These are phyloP conservation scores for Syngnathoides biaculeatus DNA, from an alignment of 2,113 vertebrate genomes.

Conservation along the genomic window DNA sequence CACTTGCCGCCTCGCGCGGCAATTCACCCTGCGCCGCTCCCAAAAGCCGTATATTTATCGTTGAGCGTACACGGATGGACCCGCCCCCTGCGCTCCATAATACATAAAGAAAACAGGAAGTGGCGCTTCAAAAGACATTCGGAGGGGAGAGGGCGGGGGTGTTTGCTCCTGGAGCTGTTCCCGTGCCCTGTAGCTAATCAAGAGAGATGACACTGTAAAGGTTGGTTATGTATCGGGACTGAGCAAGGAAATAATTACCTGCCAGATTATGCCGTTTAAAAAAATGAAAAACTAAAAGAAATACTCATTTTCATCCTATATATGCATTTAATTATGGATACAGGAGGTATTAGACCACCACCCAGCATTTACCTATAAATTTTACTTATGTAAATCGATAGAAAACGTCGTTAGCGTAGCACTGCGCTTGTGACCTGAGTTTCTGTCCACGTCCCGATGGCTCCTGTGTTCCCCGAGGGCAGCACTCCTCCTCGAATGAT, in stretches of 20 bases:
- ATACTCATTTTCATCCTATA: slow-evolving; percentile 51
- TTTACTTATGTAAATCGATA: background rate
- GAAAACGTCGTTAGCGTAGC: slow-evolving; percentile 5
- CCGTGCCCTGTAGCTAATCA: slow-evolving; percentile 5
- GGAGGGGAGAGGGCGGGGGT: slow-evolving; percentile 19
- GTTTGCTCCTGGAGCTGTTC: no score
- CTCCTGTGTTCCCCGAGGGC: slow-evolving; percentile 47
- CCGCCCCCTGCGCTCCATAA: slow-evolving; percentile 33
- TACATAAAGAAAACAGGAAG: slow-evolving; percentile 53
- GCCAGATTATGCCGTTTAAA: slow-evolving; percentile 18
- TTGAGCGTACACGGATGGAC: slow-evolving; percentile 38
- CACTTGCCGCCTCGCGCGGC: slow-evolving; percentile 47
- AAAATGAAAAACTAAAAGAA: slow-evolving; percentile 50
- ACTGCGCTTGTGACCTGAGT: slow-evolving; percentile 53
- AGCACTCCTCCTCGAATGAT: slow-evolving; percentile 45
- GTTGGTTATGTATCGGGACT: background rate
- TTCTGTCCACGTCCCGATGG: slow-evolving; percentile 52
- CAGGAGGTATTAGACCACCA: slow-evolving; percentile 21
- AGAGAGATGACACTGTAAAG: background rate
- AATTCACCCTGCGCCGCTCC: slow-evolving; percentile 56
- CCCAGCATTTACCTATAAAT: background rate
- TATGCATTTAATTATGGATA: slow-evolving; percentile 57
- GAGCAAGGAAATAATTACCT: slow-evolving; percentile 7
- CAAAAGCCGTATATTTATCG: slow-evolving; percentile 65
- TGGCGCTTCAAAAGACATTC: slow-evolving; percentile 49